Evolutionary conservation across 2,797 vertebrate species (phyloP), one percentile per base, ranked within the genome.

Genomic region (Dallia pectoralis): DNA sequence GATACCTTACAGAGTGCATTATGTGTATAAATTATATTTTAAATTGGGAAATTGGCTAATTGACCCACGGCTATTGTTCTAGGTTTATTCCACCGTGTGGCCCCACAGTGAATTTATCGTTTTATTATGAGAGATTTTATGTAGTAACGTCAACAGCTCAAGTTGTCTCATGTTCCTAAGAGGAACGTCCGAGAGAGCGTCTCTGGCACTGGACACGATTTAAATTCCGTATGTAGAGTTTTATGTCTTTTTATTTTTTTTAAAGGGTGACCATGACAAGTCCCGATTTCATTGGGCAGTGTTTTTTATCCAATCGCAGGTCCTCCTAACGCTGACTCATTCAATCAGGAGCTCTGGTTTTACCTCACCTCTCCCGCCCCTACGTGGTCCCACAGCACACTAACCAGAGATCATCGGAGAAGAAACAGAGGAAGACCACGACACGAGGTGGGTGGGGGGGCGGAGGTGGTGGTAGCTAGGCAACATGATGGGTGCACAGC

Each of bases 341-440:
- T 1, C 51, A 53, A 0, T 7, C 11, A 7, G 7, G n/a, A 1
- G 22, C 6, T 3, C 1, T 0, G 0, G 48, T 12, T 25, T 3
- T 22, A 22, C 22, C 51, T 22, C n/a, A 22, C n/a, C 18, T 53
- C 19, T 51, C 49, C 19, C 33, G 3, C 33, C 33, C 33, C 40
- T 44, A 44, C 40, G 7, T 8, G 2, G 40, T 30, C 74, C 76
- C 79, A 36, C 72, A 75, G 79, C 40, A 69, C 80, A 79, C 59
- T 49, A 76, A 77, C 63, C 63, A 69, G 73, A 80, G 78, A 83
- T 78, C 48, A 69, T 69, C n/a, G 44, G 51, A 51, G 56, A 61
- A 1, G 75, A 70, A 22, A 83, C 74, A 82, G 82, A 83, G 67
- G 51, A 84, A 75, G 66, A 81, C 78, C 72, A 77, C 75, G 61